These are phyloP conservation scores for Chamaetylas fuelleborni DNA, from an alignment of 2,113 vertebrate genomes.

Conservation along the genomic window DNA sequence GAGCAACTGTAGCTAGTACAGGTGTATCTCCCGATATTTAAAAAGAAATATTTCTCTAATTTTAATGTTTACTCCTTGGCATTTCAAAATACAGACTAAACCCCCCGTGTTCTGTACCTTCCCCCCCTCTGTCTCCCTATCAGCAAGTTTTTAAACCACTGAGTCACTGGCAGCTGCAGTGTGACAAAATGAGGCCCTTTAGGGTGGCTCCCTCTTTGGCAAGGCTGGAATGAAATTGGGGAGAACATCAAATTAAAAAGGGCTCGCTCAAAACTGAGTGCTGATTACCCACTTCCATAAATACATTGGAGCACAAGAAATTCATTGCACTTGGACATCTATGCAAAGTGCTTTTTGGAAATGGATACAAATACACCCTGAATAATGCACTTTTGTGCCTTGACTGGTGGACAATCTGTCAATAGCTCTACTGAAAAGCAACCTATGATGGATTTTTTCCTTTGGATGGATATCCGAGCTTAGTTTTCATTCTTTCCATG, in stretches of 20 bases:
- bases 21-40: not conserved
- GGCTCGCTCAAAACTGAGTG: not conserved
- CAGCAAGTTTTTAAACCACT: not conserved
- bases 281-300: slow-evolving; percentile 20
- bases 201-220: slow-evolving; percentile 18
- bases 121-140: not conserved
- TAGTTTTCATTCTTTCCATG: not conserved
- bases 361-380: not conserved
- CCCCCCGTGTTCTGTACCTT: fast-evolving
- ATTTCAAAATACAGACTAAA: not conserved
- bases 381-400: not conserved
- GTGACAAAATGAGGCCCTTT: not conserved
- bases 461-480: not conserved
- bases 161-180: not conserved
- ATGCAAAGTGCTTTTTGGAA: slow-evolving; percentile 32
- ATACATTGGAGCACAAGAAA: not conserved
- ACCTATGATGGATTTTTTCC: not conserved
- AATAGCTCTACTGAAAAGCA: not conserved
- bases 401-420: not conserved
- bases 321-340: slow-evolving; percentile 3
- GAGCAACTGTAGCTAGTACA: not conserved
- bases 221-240: not conserved
- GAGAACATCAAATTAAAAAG: slow-evolving; percentile 26
- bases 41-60: not conserved
- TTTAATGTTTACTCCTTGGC: not conserved